phyloP scores from a whole-genome alignment of 2,888 invertebrate species.

The Schizotus pectinicornis region DNA sequence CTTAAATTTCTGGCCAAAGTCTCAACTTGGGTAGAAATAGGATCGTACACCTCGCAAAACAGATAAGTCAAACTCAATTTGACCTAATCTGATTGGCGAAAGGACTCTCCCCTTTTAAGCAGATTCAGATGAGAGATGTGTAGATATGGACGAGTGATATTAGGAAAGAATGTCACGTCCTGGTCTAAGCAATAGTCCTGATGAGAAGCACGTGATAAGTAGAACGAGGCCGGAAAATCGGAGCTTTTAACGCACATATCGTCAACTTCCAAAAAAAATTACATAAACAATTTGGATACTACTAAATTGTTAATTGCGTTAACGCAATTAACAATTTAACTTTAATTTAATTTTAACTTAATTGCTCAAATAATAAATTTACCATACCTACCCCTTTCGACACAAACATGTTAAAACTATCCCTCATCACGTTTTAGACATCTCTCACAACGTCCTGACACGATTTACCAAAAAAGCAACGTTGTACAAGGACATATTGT shows the following conservation, averaged over 20 bases:
- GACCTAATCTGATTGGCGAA: constrained; percentile 25
- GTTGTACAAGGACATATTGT: too few relatives aligned
- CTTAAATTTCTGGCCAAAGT: constrained; percentile 15
- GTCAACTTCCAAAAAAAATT: constrained; percentile 21
- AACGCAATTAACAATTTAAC: constrained; percentile 8
- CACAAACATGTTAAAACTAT: too few relatives aligned
- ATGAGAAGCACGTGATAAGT: constrained; percentile 37
- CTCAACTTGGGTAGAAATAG: constrained; percentile 23
- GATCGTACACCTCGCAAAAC: constrained; percentile 21
- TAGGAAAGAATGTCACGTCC: constrained; percentile 39
- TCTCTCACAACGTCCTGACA: too few relatives aligned
- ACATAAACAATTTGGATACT: constrained; percentile 23
- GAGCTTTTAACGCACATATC: constrained; percentile 17
- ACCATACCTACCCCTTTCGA: too few relatives aligned
- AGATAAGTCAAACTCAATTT: constrained; percentile 27
- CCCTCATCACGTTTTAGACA: too few relatives aligned
- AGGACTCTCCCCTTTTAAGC: constrained; percentile 16
- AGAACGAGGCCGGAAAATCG: constrained; percentile 30
- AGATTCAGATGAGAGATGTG: constrained; percentile 36
- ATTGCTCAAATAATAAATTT: too few relatives aligned
- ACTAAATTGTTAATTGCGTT: constrained; percentile 21
- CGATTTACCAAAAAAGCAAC: too few relatives aligned
- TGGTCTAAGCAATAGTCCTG: constrained; percentile 32
- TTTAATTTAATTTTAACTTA: background rate
- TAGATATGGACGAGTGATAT: constrained; percentile 34